Base-by-base conservation (phyloP, 2,113 vertebrate species). In the Pholis gunnellus region DNA sequence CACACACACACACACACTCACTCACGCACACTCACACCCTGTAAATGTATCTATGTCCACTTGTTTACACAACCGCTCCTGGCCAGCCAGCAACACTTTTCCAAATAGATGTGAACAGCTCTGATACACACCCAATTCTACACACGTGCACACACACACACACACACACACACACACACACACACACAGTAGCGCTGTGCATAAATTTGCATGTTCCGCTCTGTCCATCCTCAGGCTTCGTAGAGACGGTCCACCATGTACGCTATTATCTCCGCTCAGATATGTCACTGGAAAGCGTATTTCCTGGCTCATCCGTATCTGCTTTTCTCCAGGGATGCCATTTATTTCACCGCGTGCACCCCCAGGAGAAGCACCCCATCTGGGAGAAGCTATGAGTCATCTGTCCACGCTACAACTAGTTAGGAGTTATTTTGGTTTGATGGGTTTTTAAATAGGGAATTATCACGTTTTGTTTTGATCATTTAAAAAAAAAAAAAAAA, bases 281-380 rank as follows among this genome's bases (percentile, higher is more conserved):
- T 75, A 75, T 61, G 64, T 46, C 46, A 74, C 36, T 79, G 13
- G 20, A 83, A 79, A 81, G 68, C 52, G 42, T 34, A 71, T 80
- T 87, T 87, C 71, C 82, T 76, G 78, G 73, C 78, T 89, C 67
- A 80, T 79, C 82, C 78, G 76, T 78, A 75, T 77, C 78, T 69
- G 64, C 44, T 76, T 69, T 83, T 83, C 71, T 81, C 27, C 18
- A 71, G 81, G 72, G 83, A 89, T 81, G 82, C 48, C 57, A 77
- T 78, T 87, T 34, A 68, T 71, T 83, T 83, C 87, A 78, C 50
- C 79, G 44, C 2, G 38, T 36, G 56, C 75, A 84, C 68, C 71
- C 71, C 40, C 29, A 27, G 80, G 75, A 78, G 75, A 66, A 44
- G 29, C 34, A 59, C 38, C 42, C 50, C 78, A 76, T 74, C 77